Conservation (phyloP, 2,888 invertebrate genomes). For the Bursaphelenchus okinawaensis region DNA sequence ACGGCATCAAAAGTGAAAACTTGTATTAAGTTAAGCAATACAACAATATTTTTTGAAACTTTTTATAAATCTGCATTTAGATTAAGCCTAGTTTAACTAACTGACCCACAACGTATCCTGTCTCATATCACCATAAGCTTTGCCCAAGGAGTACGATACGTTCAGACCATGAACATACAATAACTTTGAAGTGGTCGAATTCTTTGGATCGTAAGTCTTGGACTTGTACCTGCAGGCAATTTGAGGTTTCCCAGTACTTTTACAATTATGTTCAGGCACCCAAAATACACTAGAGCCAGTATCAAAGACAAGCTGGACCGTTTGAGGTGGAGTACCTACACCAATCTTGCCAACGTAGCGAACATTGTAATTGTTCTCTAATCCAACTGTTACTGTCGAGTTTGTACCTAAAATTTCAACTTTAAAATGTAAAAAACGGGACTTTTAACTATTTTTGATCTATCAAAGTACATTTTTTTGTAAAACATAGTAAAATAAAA, state of each 20-base stretch:
- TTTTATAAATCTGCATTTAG: no score
- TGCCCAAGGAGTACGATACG: background rate
- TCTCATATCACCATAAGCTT: background rate
- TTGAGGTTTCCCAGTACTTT: background rate
- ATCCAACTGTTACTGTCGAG: no score
- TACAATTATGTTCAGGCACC: background rate
- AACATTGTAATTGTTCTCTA: background rate
- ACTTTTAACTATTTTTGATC: no score
- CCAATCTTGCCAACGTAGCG: constrained; percentile 3
- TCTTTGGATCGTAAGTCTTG: background rate
- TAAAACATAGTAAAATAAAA: no score
- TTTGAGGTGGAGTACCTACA: constrained; percentile 1
- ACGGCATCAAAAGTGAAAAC: no score
- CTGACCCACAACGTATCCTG: background rate
- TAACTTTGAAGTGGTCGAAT: background rate
- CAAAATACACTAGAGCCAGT: background rate
- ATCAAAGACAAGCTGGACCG: constrained; percentile 4
- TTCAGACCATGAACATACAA: background rate
- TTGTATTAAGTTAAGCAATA: no score
- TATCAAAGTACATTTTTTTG: no score
- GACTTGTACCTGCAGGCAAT: background rate
- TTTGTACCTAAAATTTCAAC: no score
- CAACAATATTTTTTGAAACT: no score
- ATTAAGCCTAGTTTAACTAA: no score
- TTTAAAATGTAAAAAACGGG: no score